Percentiles rank a stretch among this genome's conserved stretches.
Conservation (phyloP, 2,888 invertebrate species). For the Ecdyonurus torrentis region DNA sequence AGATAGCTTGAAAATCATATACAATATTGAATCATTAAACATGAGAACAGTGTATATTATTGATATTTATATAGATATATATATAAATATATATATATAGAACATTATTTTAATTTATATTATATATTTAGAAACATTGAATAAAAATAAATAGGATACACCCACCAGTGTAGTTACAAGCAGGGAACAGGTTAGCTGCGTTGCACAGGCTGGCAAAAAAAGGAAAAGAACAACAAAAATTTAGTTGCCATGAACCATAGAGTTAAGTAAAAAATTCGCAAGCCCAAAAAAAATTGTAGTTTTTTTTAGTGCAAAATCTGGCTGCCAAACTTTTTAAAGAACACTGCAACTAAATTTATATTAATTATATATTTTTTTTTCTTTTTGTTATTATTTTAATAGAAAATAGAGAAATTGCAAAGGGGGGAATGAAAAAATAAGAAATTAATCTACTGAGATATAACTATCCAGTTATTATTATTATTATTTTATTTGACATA, state of each 20-base stretch:
- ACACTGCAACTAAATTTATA: background rate
- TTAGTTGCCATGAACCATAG: conserved; percentile 9
- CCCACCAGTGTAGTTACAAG: conserved; percentile 14
- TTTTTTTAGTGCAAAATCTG: background rate
- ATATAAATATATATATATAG: conserved; percentile 10
- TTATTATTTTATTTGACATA: too few relatives aligned
- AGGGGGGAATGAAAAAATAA: too few relatives aligned
- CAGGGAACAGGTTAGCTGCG: conserved; percentile 16
- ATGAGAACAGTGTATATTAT: background rate
- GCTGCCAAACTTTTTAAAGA: background rate
- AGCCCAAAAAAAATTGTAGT: background rate
- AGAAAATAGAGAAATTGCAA: too few relatives aligned
- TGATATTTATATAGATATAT: conserved; percentile 8
- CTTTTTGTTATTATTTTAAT: too few relatives aligned
- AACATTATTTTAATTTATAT: conserved; percentile 7
- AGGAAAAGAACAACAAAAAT: conserved; percentile 9
- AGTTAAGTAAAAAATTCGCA: conserved; percentile 2
- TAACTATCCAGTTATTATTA: too few relatives aligned
- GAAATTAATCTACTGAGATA: too few relatives aligned
- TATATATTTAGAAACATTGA: background rate
- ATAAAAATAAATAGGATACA: conserved; percentile 11
- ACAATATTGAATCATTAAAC: too few relatives aligned
- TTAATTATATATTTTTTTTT: too few relatives aligned
- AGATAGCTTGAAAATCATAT: background rate
- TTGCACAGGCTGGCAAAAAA: conserved; percentile 13